Conservation (phyloP, 1,140 invertebrate genomes). For the Triops cancriformis region DNA sequence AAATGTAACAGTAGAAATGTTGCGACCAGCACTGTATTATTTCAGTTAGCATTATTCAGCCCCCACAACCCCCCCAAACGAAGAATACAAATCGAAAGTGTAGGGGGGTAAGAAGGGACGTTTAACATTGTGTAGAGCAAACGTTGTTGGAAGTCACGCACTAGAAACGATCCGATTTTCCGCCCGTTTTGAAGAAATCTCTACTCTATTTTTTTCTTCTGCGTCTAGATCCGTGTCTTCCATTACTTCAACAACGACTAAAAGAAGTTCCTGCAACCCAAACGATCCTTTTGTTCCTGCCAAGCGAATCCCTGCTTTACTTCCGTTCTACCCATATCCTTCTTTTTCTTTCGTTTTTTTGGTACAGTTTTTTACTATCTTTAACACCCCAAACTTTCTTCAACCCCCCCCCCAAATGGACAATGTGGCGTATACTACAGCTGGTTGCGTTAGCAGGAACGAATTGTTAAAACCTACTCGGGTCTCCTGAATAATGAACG, state of each 20-base stretch:
- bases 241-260: too few relatives aligned
- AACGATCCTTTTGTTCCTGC: too few relatives aligned
- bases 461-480: background rate
- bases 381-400: too few relatives aligned
- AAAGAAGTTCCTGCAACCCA: too few relatives aligned
- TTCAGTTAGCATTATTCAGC: too few relatives aligned
- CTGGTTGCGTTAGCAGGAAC: background rate
- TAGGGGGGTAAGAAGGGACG: background rate
- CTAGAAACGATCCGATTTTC: background rate
- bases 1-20: too few relatives aligned
- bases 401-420: background rate
- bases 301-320: too few relatives aligned
- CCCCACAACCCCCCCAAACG: too few relatives aligned
- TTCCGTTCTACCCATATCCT: too few relatives aligned
- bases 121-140: background rate
- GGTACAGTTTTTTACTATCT: background rate
- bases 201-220: background rate
- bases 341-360: background rate
- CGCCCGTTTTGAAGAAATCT: constrained; percentile 4
- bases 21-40: too few relatives aligned
- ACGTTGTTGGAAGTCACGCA: background rate
- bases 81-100: background rate
- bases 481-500: background rate
- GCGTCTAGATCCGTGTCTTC: too few relatives aligned
- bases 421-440: background rate